phyloP scores from a whole-genome alignment of 2,113 vertebrate genomes.

The Odontophorus gujanensis region DNA sequence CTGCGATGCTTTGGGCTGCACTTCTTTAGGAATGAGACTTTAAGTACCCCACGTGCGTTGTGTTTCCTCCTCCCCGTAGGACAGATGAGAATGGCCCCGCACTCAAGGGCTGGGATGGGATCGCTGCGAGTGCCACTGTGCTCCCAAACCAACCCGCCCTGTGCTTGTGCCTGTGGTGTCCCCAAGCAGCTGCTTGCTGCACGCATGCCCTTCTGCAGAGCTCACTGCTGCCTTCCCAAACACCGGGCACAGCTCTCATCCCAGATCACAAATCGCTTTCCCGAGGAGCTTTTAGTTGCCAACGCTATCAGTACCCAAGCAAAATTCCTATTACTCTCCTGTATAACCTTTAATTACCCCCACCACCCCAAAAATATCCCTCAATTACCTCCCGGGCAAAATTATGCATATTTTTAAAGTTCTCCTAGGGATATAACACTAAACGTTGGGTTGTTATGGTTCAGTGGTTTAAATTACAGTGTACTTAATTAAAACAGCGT shows the following conservation, averaged over 20 bases:
- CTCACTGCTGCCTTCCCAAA: conserved; percentile 39
- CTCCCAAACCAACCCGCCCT: neutral
- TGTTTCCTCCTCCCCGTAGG: neutral
- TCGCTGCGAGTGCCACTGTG: neutral
- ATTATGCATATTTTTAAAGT: conserved; percentile 75
- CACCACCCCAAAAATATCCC: conserved; percentile 72
- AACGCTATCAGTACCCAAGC: conserved; percentile 52
- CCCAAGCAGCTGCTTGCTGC: neutral
- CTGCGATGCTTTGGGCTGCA: conserved; percentile 70
- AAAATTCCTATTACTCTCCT: conserved; percentile 63
- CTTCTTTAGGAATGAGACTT: conserved; percentile 5
- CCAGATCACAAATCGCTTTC: conserved; percentile 32
- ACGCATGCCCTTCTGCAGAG: neutral
- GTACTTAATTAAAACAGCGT: conserved; percentile 76
- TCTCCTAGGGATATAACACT: conserved; percentile 75
- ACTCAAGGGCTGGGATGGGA: neutral
- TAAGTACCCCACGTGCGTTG: neutral
- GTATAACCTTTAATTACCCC: conserved; percentile 74
- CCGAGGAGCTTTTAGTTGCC: conserved; percentile 57
- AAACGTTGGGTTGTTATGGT: conserved; percentile 71
- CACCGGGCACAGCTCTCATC: neutral
- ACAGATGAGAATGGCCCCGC: neutral
- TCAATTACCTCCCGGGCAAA: conserved; percentile 68
- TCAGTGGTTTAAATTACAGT: conserved; percentile 75
- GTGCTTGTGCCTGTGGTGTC: neutral